phyloP scores from a whole-genome alignment of 2,113 vertebrate genomes.

The Gnathochromis pfefferi region DNA sequence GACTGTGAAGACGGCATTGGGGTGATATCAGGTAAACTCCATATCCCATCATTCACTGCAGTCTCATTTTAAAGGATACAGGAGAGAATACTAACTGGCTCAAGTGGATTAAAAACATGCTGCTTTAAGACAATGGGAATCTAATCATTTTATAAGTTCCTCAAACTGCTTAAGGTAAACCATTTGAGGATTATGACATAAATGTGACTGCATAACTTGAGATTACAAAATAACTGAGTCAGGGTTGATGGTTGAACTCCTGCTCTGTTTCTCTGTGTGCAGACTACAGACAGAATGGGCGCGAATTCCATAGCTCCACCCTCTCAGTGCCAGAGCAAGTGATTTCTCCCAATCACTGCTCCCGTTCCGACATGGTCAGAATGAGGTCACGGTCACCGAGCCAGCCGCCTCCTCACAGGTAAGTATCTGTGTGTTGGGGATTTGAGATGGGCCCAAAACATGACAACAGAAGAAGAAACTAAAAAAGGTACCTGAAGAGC shows the following conservation, averaged over 20 bases:
- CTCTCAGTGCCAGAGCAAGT: conserved; percentile 92
- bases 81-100: background rate
- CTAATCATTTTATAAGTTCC: background rate
- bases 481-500: background rate
- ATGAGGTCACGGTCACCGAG: conserved; percentile 89
- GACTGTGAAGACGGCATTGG: conserved; percentile 94
- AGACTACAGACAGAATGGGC: conserved; percentile 88
- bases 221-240: background rate
- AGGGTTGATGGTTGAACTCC: accelerated
- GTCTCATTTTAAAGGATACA: background rate
- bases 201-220: background rate
- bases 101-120: background rate
- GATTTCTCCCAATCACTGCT: conserved; percentile 85
- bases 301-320: conserved; percentile 89
- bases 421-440: background rate
- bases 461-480: background rate
- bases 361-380: conserved; percentile 79
- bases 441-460: background rate
- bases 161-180: background rate
- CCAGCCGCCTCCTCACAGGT: conserved; percentile 89
- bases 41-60: background rate
- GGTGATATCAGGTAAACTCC: conserved; percentile 82
- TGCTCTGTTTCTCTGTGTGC: background rate
- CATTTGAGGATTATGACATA: background rate
- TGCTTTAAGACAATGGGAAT: background rate